Evolutionary conservation across 2,113 vertebrate species (phyloP), one percentile per base, ranked within the genome.

Genomic region (Podarcis cretensis): DNA sequence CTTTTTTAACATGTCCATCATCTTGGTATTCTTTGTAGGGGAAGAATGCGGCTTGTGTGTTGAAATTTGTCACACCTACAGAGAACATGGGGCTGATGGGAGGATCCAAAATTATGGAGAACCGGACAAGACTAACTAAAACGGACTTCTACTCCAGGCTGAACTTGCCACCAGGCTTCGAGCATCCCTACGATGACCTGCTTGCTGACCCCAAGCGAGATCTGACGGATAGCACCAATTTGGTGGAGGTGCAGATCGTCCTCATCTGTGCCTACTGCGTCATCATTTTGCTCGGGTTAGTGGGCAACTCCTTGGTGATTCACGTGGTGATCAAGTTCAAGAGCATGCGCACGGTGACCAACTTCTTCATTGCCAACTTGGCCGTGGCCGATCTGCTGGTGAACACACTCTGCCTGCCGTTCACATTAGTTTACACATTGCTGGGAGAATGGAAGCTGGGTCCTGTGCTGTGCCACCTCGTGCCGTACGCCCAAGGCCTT

Each of bases 311-410:
- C 5, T 93, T 99, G 0, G 99, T 99, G 78, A 99, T 99, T 89
- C 98, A 99, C 0, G 98, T 99, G 2, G 97, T 99, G 82, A 98
- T 98, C 93, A 98, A 98, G 88, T 99, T 98, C 93, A 99, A 98
- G 95, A 98, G 96, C 40, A 98, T 99, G 93, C 98, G 96, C 40
- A 99, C 98, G 0, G 98, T 99, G 25, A 99, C 98, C 18, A 99
- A 99, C 93, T 99, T 98, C 94, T 99, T 99, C 89, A 99, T 99
- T 2, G 98, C 98, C 43, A 99, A 99, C 91, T 95, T 99, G 88
- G 98, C 98, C 0, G 98, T 99, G 91, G 98, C 98, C 0, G 98
- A 99, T 91, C 90, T 99, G 91, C 94, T 99, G 69, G 98, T 99
- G 88, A 99, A 99, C 85, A 98, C 97, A 0, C 85, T 99, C 88